Percentiles rank a stretch among this genome's conserved stretches.
Evolutionary conservation across 37 sponge, comb jelly and placozoan species (phyloP).

Genomic region (Mnemiopsis leidyi): DNA sequence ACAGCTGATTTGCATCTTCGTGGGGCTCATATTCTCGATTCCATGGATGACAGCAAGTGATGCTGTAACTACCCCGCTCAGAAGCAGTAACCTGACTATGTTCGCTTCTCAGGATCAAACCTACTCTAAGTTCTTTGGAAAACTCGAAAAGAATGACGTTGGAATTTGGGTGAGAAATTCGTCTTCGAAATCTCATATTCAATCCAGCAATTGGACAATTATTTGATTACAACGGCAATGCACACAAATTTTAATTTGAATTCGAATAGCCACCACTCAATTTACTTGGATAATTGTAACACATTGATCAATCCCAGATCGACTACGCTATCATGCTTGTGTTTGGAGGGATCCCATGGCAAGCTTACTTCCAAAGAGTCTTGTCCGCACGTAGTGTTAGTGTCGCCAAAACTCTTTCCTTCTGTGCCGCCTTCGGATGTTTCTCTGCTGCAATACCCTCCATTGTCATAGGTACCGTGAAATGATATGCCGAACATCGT

Average conservation of each 20-base stretch:
- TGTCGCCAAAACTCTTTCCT: conserved; percentile 35
- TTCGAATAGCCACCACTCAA: too few species aligned
- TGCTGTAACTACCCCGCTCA: background rate
- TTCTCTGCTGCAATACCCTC: conserved; percentile 56
- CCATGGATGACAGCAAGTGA: background rate
- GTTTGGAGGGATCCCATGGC: conserved; percentile 63
- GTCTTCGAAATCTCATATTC: too few species aligned
- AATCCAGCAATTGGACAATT: too few species aligned
- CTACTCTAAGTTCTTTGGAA: background rate
- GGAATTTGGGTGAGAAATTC: conserved; percentile 14
- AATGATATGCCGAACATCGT: too few species aligned
- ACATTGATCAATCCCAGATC: too few species aligned
- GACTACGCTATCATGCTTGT: conserved; percentile 63
- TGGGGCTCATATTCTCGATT: conserved; percentile 3
- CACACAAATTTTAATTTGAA: too few species aligned
- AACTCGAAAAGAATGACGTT: background rate
- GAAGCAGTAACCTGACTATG: background rate
- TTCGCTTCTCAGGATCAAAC: background rate
- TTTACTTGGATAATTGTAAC: too few species aligned
- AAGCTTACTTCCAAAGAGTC: conserved; percentile 59
- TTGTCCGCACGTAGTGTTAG: background rate
- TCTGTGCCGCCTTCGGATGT: conserved; percentile 21
- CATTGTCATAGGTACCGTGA: conserved; percentile 26
- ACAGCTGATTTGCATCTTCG: conserved; percentile 48
- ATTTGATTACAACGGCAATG: too few species aligned